Evolutionary conservation across 2,797 vertebrate genomes (phyloP).

Genomic region (Mormyrops attenuatus): DNA sequence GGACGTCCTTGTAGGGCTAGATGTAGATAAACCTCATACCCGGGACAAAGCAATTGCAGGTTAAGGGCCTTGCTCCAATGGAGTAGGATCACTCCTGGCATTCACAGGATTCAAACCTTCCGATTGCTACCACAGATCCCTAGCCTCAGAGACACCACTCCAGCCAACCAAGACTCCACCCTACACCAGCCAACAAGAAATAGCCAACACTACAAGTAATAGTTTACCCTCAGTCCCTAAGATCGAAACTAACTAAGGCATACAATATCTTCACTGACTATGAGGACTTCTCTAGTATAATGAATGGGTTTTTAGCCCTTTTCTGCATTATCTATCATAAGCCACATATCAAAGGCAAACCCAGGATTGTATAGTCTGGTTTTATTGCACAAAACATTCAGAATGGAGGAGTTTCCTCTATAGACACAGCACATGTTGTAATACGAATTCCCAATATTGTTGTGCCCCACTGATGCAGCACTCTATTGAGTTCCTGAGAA

Average conservation of each 20-base stretch:
- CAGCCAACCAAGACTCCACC: neutral
- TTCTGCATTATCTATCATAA: neutral
- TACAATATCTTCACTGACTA: neutral
- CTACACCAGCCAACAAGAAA: neutral
- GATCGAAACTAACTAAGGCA: neutral
- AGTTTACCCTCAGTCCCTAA: too few species aligned
- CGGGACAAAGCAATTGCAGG: neutral
- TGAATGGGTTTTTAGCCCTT: neutral
- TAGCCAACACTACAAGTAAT: neutral
- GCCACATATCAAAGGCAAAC: neutral
- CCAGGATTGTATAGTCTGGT: neutral
- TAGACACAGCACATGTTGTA: neutral
- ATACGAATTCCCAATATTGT: neutral
- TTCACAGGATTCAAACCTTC: neutral
- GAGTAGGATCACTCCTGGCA: neutral
- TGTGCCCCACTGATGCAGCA: neutral
- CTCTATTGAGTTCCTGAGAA: neutral
- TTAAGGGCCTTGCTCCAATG: neutral
- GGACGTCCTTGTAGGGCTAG: neutral
- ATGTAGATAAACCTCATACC: neutral
- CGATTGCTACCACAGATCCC: neutral
- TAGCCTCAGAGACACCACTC: neutral
- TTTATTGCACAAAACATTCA: neutral
- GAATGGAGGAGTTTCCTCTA: neutral
- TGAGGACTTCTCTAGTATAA: neutral